A percentile compares a stretch with the other conserved stretches of the same genome.
Conservation (phyloP, 2,113 vertebrate genomes). For the Antennarius striatus region DNA sequence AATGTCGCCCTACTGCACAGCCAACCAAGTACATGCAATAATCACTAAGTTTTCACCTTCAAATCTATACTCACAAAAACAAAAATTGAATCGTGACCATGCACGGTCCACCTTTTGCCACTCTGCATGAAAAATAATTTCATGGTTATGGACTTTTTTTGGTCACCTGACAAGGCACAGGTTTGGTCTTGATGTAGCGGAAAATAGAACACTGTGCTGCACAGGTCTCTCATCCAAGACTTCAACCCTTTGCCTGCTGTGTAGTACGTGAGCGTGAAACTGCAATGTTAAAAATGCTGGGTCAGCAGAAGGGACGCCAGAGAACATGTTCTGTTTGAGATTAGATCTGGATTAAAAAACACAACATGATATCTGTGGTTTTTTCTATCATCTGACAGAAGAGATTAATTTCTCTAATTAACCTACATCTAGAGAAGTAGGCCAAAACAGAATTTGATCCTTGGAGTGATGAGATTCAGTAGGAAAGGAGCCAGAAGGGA, state of each 20-base stretch:
- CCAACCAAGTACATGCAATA: slow-evolving; percentile 33
- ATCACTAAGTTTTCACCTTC: slow-evolving; percentile 3
- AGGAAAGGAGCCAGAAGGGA: slow-evolving; percentile 31
- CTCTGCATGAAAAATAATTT: not conserved
- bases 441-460: slow-evolving; percentile 36
- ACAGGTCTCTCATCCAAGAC: not conserved
- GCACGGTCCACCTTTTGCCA: not conserved
- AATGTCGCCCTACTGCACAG: slow-evolving; percentile 29
- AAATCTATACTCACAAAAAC: not conserved
- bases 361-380: not conserved
- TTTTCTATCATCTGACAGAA: not conserved
- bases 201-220: slow-evolving; percentile 4
- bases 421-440: slow-evolving; percentile 33
- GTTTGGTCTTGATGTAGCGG: not conserved
- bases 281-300: not conserved
- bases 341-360: not conserved
- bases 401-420: not conserved
- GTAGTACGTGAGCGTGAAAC: not conserved
- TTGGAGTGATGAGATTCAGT: slow-evolving; percentile 22
- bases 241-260: not conserved
- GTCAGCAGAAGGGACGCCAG: slow-evolving; percentile 3
- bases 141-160: not conserved
- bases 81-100: not conserved
- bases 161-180: not conserved
- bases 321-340: too few relatives aligned